Percentiles rank a stretch among this genome's conserved stretches.
Evolutionary conservation across 2,797 vertebrate genomes (phyloP).

Genomic region (Coreius guichenoti): DNA sequence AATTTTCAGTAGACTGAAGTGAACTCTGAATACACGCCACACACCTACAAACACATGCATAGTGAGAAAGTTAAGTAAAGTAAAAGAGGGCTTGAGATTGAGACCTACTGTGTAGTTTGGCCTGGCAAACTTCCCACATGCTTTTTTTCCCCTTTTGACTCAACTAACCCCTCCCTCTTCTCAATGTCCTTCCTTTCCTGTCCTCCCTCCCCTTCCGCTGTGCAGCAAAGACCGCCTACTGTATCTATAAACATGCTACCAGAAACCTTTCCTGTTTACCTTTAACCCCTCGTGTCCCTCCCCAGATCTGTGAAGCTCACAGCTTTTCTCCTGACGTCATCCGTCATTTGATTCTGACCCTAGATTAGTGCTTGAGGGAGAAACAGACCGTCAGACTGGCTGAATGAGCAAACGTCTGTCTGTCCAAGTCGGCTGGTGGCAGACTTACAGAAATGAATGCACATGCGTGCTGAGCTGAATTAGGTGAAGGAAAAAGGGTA

Average conservation of each 20-base stretch:
- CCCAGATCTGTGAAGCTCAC: constrained; percentile 45
- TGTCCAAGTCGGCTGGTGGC: not conserved
- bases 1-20: constrained; percentile 50
- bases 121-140: constrained; percentile 77
- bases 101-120: constrained; percentile 81
- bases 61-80: constrained; percentile 14
- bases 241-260: constrained; percentile 47
- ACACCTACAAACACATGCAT: constrained; percentile 24
- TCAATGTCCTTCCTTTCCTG: constrained; percentile 40
- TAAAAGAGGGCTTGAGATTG: constrained; percentile 56
- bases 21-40: constrained; percentile 12
- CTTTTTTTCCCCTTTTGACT: constrained; percentile 75
- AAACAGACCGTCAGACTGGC: constrained; percentile 30
- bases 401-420: constrained; percentile 7
- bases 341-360: constrained; percentile 34
- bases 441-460: not conserved
- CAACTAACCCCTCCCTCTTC: constrained; percentile 70
- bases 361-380: constrained; percentile 31
- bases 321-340: not conserved
- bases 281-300: constrained; percentile 73
- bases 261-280: constrained; percentile 83
- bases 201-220: constrained; percentile 72
- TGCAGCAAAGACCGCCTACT: constrained; percentile 60
- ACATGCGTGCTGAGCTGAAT: not conserved
- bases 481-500: not conserved